A percentile compares a stretch with the other conserved stretches of the same genome.
These are phyloP conservation scores for Caenorhabditis plicata DNA, from an alignment of 2,888 invertebrate species.

Conservation along the genomic window DNA sequence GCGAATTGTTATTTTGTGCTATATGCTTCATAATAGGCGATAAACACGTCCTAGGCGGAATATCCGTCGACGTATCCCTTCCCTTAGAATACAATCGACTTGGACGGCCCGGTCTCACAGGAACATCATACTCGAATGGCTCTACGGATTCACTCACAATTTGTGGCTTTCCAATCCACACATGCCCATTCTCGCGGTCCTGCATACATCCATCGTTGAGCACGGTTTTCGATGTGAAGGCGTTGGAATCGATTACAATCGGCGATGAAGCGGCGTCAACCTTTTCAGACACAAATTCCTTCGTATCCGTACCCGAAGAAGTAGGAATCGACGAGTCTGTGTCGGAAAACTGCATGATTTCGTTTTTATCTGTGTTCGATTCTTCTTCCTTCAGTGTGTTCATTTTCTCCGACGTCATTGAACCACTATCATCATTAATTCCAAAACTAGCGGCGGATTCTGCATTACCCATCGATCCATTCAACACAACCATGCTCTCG, in stretches of 20 bases:
- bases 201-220: too few relatives aligned
- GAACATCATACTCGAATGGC: too few relatives aligned
- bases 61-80: constrained; percentile 14
- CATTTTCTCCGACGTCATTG: not conserved
- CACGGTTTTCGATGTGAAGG: too few relatives aligned
- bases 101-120: constrained; percentile 3
- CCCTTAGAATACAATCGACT: constrained; percentile 22
- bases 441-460: not conserved
- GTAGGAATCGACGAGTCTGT: too few relatives aligned
- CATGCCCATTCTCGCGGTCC: constrained; percentile 25
- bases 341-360: not conserved
- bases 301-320: constrained; percentile 5
- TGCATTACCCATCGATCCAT: constrained; percentile 11
- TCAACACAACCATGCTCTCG: constrained; percentile 18
- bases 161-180: constrained; percentile 27
- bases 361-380: not conserved
- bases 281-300: constrained; percentile 6
- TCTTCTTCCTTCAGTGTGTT: not conserved
- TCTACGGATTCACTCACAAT: constrained; percentile 12
- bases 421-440: not conserved
- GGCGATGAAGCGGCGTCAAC: constrained; percentile 27
- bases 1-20: constrained; percentile 23
- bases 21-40: constrained; percentile 16
- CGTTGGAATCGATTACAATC: too few relatives aligned
- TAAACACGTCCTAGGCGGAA: constrained; percentile 5